Percentiles rank a stretch among this genome's conserved stretches.
Evolutionary conservation across 2,113 vertebrate species (phyloP).

Genomic region (Ageneiosus marmoratus): DNA sequence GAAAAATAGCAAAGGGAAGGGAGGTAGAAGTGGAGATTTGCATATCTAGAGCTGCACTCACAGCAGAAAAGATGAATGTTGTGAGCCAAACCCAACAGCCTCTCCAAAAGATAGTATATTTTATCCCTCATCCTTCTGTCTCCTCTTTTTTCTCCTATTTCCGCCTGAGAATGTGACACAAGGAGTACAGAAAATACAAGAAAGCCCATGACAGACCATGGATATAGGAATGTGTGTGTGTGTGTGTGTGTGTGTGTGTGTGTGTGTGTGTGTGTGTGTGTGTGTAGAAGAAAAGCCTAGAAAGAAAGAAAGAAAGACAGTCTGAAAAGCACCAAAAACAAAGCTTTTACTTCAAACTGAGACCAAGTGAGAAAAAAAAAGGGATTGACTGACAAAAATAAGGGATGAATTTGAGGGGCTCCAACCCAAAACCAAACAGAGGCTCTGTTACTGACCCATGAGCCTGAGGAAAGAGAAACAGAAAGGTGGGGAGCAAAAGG

Average conservation of each 20-base stretch:
- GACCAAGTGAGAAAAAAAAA: constrained; percentile 34
- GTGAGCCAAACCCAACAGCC: constrained; percentile 23
- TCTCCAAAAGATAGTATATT: constrained; percentile 12
- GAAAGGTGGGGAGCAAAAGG: neutral
- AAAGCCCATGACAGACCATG: neutral
- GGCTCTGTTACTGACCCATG: constrained; percentile 1
- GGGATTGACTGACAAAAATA: constrained; percentile 18
- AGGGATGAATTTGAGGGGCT: neutral
- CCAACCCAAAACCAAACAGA: constrained; percentile 54
- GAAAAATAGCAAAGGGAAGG: neutral
- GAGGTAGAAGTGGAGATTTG: constrained; percentile 9
- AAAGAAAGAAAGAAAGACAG: neutral
- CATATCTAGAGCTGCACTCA: constrained; percentile 7
- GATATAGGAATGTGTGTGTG: neutral
- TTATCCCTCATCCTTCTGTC: neutral
- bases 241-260: too few relatives aligned
- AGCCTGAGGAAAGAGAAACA: neutral
- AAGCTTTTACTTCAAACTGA: constrained; percentile 58
- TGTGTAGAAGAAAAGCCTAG: neutral
- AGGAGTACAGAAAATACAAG: constrained; percentile 32
- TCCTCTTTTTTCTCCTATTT: constrained; percentile 10
- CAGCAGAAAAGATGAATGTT: neutral
- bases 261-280: too few relatives aligned
- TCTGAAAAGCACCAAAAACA: constrained; percentile 22
- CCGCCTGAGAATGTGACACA: constrained; percentile 15